These are phyloP conservation scores for Brachyhypopomus gauderio DNA, from an alignment of 2,113 vertebrate genomes.

Conservation along the genomic window DNA sequence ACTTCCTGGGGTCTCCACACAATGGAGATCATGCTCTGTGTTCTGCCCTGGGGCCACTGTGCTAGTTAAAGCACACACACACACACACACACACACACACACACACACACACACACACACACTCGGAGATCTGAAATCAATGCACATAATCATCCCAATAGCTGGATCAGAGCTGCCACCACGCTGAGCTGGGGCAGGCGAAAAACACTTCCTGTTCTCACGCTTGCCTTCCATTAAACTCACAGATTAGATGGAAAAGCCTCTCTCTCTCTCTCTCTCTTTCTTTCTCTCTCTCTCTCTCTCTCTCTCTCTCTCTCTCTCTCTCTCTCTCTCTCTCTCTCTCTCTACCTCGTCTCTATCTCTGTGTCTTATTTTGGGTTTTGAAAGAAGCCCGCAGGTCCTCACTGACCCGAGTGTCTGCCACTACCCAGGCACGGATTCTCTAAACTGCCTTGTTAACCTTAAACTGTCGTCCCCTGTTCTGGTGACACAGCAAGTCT, in stretches of 20 bases:
- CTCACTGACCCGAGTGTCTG: not conserved
- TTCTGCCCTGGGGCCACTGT: not conserved
- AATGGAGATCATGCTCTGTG: not conserved
- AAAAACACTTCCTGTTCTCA: not conserved
- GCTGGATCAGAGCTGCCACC: not conserved
- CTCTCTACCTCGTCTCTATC: not conserved
- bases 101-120: not conserved
- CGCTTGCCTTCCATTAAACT: not conserved
- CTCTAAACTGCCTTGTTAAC: too few relatives aligned
- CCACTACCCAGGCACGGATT: not conserved
- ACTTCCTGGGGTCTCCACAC: not conserved
- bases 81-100: not conserved
- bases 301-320: not conserved
- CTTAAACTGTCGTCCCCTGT: too few relatives aligned
- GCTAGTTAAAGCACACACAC: not conserved
- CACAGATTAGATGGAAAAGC: not conserved
- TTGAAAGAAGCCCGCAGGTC: not conserved
- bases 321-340: not conserved
- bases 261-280: not conserved
- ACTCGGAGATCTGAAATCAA: constrained; percentile 1
- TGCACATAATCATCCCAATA: constrained; percentile 5
- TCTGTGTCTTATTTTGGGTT: not conserved
- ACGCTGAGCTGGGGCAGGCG: not conserved
- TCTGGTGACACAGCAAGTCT: not conserved
- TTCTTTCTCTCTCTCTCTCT: not conserved